These are phyloP conservation scores for Eidolon helvum DNA, from an alignment of 2,113 vertebrate species.

Conservation along the genomic window DNA sequence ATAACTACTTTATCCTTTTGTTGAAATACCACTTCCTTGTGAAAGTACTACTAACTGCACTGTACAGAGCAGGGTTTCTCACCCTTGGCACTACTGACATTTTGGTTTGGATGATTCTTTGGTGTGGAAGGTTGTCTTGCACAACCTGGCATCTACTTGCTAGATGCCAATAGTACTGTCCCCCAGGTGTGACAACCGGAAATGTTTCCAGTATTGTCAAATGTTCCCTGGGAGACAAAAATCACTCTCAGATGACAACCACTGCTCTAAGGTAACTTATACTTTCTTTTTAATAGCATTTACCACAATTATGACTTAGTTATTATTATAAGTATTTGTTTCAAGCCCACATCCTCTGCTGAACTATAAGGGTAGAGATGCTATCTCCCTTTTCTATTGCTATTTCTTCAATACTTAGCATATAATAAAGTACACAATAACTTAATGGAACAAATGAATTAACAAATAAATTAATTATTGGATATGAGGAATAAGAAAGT, in stretches of 20 bases:
- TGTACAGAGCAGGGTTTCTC: neutral
- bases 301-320: neutral
- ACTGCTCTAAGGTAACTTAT: neutral
- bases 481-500: neutral
- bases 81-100: neutral
- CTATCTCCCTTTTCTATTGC: neutral
- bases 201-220: neutral
- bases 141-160: no score
- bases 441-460: neutral
- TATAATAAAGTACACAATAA: neutral
- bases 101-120: neutral
- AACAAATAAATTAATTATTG: neutral
- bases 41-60: neutral
- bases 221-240: neutral
- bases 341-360: neutral
- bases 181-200: neutral
- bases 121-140: neutral
- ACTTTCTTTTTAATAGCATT: neutral
- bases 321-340: neutral
- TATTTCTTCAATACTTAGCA: neutral
- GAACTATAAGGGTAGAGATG: neutral
- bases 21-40: neutral
- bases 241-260: neutral
- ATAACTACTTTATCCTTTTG: neutral
- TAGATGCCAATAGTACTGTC: neutral